Conservation (phyloP, 2,113 vertebrate genomes). For the Proterorhinus semilunaris region DNA sequence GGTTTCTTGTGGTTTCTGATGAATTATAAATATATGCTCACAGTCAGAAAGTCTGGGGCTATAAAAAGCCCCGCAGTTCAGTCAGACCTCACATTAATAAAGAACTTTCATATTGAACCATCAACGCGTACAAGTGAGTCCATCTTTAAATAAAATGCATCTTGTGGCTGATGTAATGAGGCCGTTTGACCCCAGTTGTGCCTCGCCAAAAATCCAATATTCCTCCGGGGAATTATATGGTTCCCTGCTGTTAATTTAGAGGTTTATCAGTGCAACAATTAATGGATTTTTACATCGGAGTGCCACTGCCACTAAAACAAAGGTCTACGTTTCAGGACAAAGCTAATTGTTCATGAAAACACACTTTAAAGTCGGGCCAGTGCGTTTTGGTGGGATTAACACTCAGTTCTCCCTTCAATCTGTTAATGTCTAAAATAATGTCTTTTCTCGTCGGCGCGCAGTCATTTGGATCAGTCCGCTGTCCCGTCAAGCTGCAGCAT, state of each 20-base stretch:
- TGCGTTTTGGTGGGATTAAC: too few species aligned
- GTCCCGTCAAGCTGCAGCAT: conserved; percentile 78
- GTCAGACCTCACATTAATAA: neutral
- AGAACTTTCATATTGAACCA: neutral
- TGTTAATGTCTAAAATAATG: too few species aligned
- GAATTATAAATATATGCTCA: neutral
- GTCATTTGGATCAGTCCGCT: conserved; percentile 50
- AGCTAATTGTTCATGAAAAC: neutral
- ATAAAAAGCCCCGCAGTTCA: neutral
- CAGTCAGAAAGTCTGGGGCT: neutral
- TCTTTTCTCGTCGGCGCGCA: conserved; percentile 14
- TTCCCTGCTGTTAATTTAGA: neutral
- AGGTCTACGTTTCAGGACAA: neutral
- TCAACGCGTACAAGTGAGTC: neutral
- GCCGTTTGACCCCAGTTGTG: conserved; percentile 27
- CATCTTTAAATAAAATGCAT: neutral
- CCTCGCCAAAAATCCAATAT: conserved; percentile 14
- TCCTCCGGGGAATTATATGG: conserved; percentile 16
- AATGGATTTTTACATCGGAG: neutral
- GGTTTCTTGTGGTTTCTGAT: neutral
- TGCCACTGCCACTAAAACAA: neutral
- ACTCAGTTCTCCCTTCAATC: too few species aligned
- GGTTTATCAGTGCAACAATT: neutral
- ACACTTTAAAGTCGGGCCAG: too few species aligned
- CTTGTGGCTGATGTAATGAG: neutral